Evolutionary conservation across 2,113 vertebrate genomes (phyloP).

Genomic region (Rattus rattus): DNA sequence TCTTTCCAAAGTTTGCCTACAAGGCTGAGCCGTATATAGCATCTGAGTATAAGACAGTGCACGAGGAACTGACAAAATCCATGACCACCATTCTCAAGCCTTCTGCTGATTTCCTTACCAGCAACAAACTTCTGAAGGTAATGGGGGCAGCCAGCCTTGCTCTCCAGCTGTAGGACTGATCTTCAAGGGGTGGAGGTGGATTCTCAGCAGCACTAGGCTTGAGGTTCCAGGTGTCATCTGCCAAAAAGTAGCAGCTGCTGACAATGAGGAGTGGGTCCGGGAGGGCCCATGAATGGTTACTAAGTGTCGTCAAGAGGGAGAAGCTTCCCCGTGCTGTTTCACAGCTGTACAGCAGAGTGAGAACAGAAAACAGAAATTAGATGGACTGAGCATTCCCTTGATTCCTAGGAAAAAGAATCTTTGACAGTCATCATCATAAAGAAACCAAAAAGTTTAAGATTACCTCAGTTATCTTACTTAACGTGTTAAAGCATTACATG

Average conservation of each 20-base stretch:
- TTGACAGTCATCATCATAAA: not conserved
- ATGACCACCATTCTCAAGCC: slow-evolving; percentile 98
- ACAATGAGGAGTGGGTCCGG: not conserved
- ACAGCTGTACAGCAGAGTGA: not conserved
- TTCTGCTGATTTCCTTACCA: slow-evolving; percentile 98
- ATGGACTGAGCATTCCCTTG: not conserved
- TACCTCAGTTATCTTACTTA: not conserved
- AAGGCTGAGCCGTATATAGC: slow-evolving; percentile 93
- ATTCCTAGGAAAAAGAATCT: not conserved
- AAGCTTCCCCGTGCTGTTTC: no score
- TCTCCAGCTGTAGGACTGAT: not conserved
- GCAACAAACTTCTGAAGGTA: slow-evolving; percentile 99
- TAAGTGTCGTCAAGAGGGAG: not conserved
- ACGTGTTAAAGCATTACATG: not conserved
- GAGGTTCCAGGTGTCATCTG: not conserved
- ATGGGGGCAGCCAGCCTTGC: not conserved
- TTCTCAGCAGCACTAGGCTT: not conserved
- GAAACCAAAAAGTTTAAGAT: not conserved
- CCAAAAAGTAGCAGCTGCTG: no score
- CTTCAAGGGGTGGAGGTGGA: no score
- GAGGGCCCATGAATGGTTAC: not conserved
- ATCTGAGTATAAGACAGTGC: slow-evolving; percentile 92
- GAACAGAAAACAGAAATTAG: not conserved
- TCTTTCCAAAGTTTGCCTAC: slow-evolving; percentile 92
- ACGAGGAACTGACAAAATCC: slow-evolving; percentile 97